Conservation (phyloP, 2,113 vertebrate genomes). For the Poicephalus gulielmi region DNA sequence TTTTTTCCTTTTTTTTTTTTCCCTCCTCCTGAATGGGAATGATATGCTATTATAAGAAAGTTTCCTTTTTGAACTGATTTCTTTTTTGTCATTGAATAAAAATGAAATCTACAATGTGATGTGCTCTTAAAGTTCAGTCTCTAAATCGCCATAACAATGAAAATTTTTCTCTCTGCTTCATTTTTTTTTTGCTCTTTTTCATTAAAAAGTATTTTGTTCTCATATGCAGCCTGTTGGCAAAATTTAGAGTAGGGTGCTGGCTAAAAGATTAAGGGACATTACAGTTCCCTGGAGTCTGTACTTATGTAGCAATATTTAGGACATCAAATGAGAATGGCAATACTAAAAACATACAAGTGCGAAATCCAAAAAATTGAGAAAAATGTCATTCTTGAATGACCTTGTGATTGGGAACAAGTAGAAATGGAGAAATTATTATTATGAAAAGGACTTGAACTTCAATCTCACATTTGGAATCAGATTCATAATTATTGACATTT, state of each 20-base stretch:
- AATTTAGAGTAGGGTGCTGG: rapidly evolving
- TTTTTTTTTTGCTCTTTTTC: neutral
- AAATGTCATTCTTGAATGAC: neutral
- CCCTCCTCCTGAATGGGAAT: neutral
- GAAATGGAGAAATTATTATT: neutral
- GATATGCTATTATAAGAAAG: neutral
- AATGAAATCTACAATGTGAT: neutral
- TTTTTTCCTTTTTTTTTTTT: neutral
- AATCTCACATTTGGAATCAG: neutral
- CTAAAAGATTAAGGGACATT: neutral
- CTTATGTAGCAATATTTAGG: neutral
- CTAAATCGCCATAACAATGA: neutral
- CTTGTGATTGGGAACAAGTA: neutral
- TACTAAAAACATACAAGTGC: neutral
- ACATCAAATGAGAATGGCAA: neutral
- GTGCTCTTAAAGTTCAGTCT: neutral
- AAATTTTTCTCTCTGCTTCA: neutral
- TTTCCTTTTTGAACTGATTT: neutral
- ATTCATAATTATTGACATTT: neutral
- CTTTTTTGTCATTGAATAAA: neutral
- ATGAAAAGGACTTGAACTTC: neutral
- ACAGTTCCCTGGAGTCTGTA: neutral
- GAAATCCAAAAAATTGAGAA: neutral
- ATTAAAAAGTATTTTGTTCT: neutral
- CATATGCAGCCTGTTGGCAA: neutral